These are phyloP conservation scores for Epistrophella euchroma DNA, from an alignment of 2,888 invertebrate genomes.

Conservation along the genomic window DNA sequence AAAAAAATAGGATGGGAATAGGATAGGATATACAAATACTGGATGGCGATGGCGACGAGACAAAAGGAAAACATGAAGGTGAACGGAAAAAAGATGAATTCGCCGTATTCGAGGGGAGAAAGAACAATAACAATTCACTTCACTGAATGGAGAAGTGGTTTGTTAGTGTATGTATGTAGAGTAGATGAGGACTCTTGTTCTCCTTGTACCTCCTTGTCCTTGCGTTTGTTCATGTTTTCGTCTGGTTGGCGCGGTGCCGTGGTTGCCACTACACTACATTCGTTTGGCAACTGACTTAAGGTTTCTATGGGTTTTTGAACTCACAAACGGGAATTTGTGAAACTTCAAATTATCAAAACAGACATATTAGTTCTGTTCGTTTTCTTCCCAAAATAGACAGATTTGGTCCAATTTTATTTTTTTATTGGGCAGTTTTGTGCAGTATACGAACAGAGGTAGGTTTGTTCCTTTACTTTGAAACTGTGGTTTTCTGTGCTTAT, in stretches of 20 bases:
- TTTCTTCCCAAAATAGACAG: no score
- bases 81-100: slow-evolving; percentile 48
- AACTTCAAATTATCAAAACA: no score
- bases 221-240: slow-evolving; percentile 14
- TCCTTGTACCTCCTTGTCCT: slow-evolving; percentile 23
- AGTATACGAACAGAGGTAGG: no score
- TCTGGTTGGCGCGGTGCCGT: slow-evolving; percentile 18
- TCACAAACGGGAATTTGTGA: no score
- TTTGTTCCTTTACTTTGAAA: no score
- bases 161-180: neutral
- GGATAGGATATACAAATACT: neutral
- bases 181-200: slow-evolving; percentile 18
- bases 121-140: slow-evolving; percentile 35
- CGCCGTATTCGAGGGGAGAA: slow-evolving; percentile 58
- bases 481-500: no score
- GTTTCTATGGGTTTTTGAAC: no score
- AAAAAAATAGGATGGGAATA: slow-evolving; percentile 15
- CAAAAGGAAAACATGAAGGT: slow-evolving; percentile 16
- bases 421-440: no score
- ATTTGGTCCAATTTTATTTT: no score
- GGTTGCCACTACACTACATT: slow-evolving; percentile 18
- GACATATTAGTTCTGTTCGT: no score
- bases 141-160: neutral
- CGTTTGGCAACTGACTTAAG: no score
- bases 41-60: neutral